Base-by-base conservation (phyloP, 2,888 invertebrate genomes). In the Busseola fusca region DNA sequence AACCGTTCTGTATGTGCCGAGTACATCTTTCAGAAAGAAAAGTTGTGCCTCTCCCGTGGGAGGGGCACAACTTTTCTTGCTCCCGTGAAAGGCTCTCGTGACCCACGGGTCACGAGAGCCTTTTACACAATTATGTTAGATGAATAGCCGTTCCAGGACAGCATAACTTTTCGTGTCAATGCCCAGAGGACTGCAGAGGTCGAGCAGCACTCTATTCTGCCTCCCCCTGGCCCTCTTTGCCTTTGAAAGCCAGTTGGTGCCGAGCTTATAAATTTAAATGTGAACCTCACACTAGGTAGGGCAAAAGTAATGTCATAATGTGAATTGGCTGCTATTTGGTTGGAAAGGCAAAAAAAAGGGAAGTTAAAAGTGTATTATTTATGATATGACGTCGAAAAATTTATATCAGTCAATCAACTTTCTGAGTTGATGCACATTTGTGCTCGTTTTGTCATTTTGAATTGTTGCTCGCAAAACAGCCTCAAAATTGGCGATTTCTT, bases 171-270 rank as follows among this genome's bases (percentile, higher is more conserved):
- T 16, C 25, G 52, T 48, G 40, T 67, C 14, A 54, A 42, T 16
- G 48, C 76, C 58, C 76, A 69, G 58, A 63, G 63, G 76, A 37
- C 16, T 4, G 16, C 14, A 69, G 58, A 54, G 69, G 58, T 63
- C 72, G 48, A 25, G 30, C 21, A 54, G 67, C 67, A 74, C 67
- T 68, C 40, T 73, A 50, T 27, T 10, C 45, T 45, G 1, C 16
- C 16, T 30, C 52, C 59, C 30, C 16, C 18, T 21, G 9, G 45
- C 4, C 21, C 30, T 30, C 30, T 45, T 37, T 56, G n/a, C 37
- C 3, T 45, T 30, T 62, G 9, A 45, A 37, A 56, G 30, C 7
- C 16, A 3, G 30, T 34, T 10, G n/a, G 16, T 9, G 1, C 14
- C 3, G 16, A 42, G 30, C 3, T 18, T 62, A 18, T 18, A n/a